Evolutionary conservation across 2,797 vertebrate genomes (phyloP), one percentile per base, ranked within the genome.

Genomic region (Pampus argenteus): DNA sequence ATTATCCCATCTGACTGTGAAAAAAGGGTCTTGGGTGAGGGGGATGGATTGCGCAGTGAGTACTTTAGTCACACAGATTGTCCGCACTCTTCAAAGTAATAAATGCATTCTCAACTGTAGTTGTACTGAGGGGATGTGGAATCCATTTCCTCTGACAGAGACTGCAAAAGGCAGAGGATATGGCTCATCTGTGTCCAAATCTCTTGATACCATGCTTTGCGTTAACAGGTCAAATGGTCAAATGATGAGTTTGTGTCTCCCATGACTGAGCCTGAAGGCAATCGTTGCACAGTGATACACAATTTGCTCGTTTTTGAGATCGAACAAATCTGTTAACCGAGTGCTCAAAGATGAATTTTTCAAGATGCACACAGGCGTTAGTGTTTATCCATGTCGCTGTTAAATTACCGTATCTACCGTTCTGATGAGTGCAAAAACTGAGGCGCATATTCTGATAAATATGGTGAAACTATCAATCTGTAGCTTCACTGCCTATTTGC

Each of bases 51-150:
- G 86, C 87, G 85, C 90, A 91, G 86, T 88, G 90, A 93, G 91
- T 92, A 93, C 91, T 93, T 95, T 93, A 95, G 93, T 94, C 93
- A 94, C 91, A 92, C 89, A 88, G 86, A 93, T 90, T 88, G 89
- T 91, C 83, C 82, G 71, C 81, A 88, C 91, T 90, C 90, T 93
- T 93, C 91, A 93, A 94, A 93, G 88, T 90, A 86, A 87, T 89
- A 87, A 90, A 92, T 87, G 88, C 82, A 88, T 92, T 91, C 92
- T 85, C 78, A 66, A 91, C 78, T 76, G 79, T 73, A 57, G 79
- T 84, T 75, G 82, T 87, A 82, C 80, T 62, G 84, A 89, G 76
- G 86, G 84, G 82, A 89, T 83, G 85, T 70, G 65, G 81, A 89
- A 86, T 86, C 83, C 80, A 88, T 91, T 87, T 89, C 88, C 83